These are phyloP conservation scores for Octodonta nipae DNA, from an alignment of 2,888 invertebrate genomes.

Conservation along the genomic window DNA sequence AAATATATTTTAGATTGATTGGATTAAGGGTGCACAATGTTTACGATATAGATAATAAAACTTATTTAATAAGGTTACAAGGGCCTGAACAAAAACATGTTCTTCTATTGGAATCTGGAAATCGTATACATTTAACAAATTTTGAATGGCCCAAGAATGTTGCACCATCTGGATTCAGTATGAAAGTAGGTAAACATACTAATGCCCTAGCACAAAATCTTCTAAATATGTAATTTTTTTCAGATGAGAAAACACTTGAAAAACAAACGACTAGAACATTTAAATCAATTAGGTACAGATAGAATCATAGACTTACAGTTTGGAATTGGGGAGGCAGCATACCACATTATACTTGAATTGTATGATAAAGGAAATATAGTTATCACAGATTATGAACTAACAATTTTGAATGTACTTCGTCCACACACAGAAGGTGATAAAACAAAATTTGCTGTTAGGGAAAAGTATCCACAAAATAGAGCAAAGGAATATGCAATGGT, in stretches of 20 bases:
- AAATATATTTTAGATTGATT: slow-evolving; percentile 45
- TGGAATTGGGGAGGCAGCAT: slow-evolving; percentile 82
- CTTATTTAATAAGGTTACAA: slow-evolving; percentile 80
- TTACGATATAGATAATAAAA: slow-evolving; percentile 93
- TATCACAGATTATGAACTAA: slow-evolving; percentile 79
- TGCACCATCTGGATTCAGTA: slow-evolving; percentile 88
- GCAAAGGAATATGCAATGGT: slow-evolving; percentile 53
- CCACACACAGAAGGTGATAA: slow-evolving; percentile 87
- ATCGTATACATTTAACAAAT: slow-evolving; percentile 80
- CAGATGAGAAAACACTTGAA: slow-evolving; percentile 90
- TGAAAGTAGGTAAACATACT: no score
- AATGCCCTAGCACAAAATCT: no score
- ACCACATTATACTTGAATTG: slow-evolving; percentile 87
- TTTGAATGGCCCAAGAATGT: slow-evolving; percentile 98
- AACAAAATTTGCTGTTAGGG: slow-evolving; percentile 78
- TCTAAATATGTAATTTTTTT: slow-evolving; percentile 18
- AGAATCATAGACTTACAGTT: slow-evolving; percentile 91
- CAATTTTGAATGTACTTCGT: slow-evolving; percentile 81
- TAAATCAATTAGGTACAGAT: slow-evolving; percentile 81
- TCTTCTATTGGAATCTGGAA: slow-evolving; percentile 85
- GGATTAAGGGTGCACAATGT: slow-evolving; percentile 93
- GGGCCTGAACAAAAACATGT: slow-evolving; percentile 78
- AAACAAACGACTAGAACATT: slow-evolving; percentile 80
- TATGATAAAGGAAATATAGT: slow-evolving; percentile 94
- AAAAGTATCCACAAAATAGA: slow-evolving; percentile 74